These are phyloP conservation scores for Azemiops feae DNA, from an alignment of 2,113 vertebrate species.

Conservation along the genomic window DNA sequence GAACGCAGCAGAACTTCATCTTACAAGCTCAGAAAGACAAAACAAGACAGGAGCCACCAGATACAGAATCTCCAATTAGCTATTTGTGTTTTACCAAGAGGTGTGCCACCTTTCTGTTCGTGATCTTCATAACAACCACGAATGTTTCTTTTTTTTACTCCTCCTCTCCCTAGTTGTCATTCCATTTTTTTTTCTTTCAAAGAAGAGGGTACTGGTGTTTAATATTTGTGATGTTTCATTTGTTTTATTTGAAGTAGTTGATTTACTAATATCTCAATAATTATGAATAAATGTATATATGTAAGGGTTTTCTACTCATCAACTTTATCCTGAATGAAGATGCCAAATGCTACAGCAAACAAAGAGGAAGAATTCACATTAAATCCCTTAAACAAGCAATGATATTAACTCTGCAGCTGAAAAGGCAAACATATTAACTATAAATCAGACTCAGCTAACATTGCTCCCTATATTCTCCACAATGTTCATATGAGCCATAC, in stretches of 20 bases:
- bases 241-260: not conserved
- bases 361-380: not conserved
- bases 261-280: not conserved
- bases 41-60: not conserved
- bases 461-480: not conserved
- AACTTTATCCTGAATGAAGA: not conserved
- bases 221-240: not conserved
- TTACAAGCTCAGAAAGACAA: not conserved
- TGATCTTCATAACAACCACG: not conserved
- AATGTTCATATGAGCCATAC: not conserved
- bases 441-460: not conserved
- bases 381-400: not conserved
- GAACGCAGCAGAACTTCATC: not conserved
- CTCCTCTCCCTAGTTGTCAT: not conserved
- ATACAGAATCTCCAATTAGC: not conserved
- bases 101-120: not conserved
- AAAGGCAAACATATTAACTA: not conserved
- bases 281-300: not conserved
- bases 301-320: not conserved
- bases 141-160: not conserved
- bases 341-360: not conserved
- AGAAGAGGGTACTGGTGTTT: not conserved
- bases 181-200: not conserved
- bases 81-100: not conserved
- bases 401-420: not conserved